phyloP scores from a whole-genome alignment of 2,888 invertebrate genomes.

The Gibbula magus region DNA sequence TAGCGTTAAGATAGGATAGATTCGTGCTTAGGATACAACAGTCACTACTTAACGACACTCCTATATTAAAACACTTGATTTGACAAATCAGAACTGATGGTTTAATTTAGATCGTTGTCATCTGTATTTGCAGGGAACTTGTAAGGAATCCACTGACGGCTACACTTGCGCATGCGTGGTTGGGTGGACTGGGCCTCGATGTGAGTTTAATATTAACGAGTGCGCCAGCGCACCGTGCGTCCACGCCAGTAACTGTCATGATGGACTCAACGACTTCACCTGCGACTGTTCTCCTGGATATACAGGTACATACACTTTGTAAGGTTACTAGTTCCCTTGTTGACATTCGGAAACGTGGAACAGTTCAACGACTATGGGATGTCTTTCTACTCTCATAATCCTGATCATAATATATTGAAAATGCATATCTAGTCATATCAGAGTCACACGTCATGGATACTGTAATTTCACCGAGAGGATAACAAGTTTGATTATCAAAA shows the following conservation, averaged over 20 bases:
- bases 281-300: conserved; percentile 57
- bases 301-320: conserved; percentile 42
- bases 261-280: conserved; percentile 73
- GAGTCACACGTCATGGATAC: no score
- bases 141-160: conserved; percentile 93
- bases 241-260: conserved; percentile 80
- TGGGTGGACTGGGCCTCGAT: conserved; percentile 74
- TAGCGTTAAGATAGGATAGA: no score
- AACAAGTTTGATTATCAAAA: no score
- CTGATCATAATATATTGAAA: no score
- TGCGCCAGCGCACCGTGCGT: conserved; percentile 55
- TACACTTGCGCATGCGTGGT: conserved; percentile 84
- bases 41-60: no score
- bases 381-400: no score
- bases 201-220: conserved; percentile 73
- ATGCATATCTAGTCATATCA: no score
- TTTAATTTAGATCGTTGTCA: not conserved
- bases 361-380: no score
- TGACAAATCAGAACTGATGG: not conserved
- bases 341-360: no score
- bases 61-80: not conserved
- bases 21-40: no score
- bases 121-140: conserved; percentile 81
- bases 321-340: no score
- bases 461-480: no score